Evolutionary conservation across 2,113 vertebrate species (phyloP).

Genomic region (Cinclus mexicanus): DNA sequence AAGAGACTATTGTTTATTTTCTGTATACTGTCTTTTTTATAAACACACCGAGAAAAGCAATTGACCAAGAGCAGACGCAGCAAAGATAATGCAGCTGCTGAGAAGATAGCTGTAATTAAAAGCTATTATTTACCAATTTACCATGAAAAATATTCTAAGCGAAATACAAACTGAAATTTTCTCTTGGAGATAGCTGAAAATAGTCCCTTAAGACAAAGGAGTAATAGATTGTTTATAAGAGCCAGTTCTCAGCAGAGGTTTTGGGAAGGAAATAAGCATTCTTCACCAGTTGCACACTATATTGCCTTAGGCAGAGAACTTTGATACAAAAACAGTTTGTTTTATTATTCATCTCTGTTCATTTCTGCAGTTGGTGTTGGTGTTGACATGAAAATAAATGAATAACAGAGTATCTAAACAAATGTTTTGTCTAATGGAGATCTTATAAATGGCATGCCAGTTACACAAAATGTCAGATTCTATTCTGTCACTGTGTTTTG

Average conservation of each 20-base stretch:
- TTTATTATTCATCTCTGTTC: slow-evolving; percentile 48
- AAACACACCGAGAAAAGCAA: background rate
- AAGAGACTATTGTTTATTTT: background rate
- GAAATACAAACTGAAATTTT: slow-evolving; percentile 17
- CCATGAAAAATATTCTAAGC: background rate
- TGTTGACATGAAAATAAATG: slow-evolving; percentile 68
- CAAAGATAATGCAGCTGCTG: background rate
- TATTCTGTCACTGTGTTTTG: slow-evolving; percentile 39
- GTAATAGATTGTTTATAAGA: slow-evolving; percentile 45
- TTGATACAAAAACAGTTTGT: slow-evolving; percentile 48
- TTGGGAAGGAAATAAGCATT: slow-evolving; percentile 70
- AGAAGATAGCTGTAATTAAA: background rate
- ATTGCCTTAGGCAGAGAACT: slow-evolving; percentile 62
- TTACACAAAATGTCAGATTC: slow-evolving; percentile 58
- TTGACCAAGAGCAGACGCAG: background rate
- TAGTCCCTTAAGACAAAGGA: slow-evolving; percentile 42
- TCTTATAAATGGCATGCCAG: slow-evolving; percentile 48
- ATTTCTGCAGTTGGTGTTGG: slow-evolving; percentile 58
- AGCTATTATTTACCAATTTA: slow-evolving; percentile 11
- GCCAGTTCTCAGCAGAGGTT: slow-evolving; percentile 52
- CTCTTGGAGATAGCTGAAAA: background rate
- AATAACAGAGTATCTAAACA: slow-evolving; percentile 65
- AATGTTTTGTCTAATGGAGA: slow-evolving; percentile 65
- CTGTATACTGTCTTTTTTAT: background rate
- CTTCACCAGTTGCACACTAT: slow-evolving; percentile 67